Percentiles rank a stretch among this genome's conserved stretches.
phyloP scores from a whole-genome alignment of 2,113 vertebrate species.

The Pipa parva region DNA sequence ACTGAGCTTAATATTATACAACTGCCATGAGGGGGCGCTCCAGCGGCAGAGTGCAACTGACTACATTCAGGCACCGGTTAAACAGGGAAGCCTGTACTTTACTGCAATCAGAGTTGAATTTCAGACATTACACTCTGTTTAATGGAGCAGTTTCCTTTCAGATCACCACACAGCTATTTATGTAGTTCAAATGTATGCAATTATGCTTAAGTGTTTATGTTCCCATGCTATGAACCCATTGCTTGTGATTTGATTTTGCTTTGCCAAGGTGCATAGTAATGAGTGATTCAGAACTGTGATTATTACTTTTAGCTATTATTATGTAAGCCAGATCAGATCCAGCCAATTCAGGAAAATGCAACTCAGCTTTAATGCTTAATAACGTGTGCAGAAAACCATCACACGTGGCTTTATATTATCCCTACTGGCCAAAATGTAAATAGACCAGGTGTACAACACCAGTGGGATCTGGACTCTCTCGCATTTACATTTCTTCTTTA shows the following conservation, averaged over 20 bases:
- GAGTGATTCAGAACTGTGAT: slow-evolving; percentile 7
- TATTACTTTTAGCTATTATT: slow-evolving; percentile 28
- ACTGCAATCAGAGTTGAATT: slow-evolving; percentile 43
- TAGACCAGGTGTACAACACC: neutral
- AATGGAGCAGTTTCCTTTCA: slow-evolving; percentile 39
- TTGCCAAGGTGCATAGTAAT: slow-evolving; percentile 8
- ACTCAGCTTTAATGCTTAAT: slow-evolving; percentile 6
- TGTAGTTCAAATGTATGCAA: slow-evolving; percentile 41
- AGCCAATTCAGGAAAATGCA: slow-evolving; percentile 19
- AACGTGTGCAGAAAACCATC: neutral
- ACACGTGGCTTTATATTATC: neutral
- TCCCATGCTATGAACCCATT: slow-evolving; percentile 25
- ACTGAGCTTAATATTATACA: too few species aligned
- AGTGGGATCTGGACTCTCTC: too few species aligned
- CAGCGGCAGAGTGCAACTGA: slow-evolving; percentile 45
- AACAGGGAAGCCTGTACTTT: slow-evolving; percentile 43
- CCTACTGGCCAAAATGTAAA: neutral
- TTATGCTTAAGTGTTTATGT: slow-evolving; percentile 42
- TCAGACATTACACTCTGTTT: slow-evolving; percentile 44
- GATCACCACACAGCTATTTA: slow-evolving; percentile 41
- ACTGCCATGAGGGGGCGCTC: too few species aligned
- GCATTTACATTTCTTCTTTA: too few species aligned
- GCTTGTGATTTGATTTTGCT: slow-evolving; percentile 31
- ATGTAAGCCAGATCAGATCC: slow-evolving; percentile 16
- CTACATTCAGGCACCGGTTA: slow-evolving; percentile 48